phyloP scores from a whole-genome alignment of 2,888 invertebrate genomes.

The Entomobrya proxima region DNA sequence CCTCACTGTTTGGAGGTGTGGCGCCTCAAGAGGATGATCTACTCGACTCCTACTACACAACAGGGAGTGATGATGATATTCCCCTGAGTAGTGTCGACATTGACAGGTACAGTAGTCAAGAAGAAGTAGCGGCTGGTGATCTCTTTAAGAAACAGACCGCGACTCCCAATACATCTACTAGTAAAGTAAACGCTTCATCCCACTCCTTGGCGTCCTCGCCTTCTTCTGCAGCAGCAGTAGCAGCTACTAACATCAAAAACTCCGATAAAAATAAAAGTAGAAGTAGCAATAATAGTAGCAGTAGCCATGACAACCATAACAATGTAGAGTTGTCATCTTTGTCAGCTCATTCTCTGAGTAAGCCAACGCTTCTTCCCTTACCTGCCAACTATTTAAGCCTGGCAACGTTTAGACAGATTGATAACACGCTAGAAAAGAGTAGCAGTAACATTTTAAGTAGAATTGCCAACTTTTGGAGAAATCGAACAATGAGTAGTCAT shows the following conservation, averaged over 20 bases:
- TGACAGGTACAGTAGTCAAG: slow-evolving; percentile 62
- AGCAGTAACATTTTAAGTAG: slow-evolving; percentile 60
- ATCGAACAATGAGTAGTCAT: slow-evolving; percentile 29
- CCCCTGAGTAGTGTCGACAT: slow-evolving; percentile 47
- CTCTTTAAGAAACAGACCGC: slow-evolving; percentile 65
- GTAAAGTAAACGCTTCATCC: slow-evolving; percentile 12
- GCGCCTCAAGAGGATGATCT: neutral
- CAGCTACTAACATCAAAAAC: neutral
- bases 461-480: slow-evolving; percentile 61
- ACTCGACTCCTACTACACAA: slow-evolving; percentile 55
- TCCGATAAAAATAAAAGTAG: neutral
- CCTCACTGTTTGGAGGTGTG: slow-evolving; percentile 26
- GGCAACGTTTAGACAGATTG: slow-evolving; percentile 54
- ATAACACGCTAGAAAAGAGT: slow-evolving; percentile 55
- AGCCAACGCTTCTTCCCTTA: slow-evolving; percentile 55
- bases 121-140: slow-evolving; percentile 24
- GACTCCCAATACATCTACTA: slow-evolving; percentile 14
- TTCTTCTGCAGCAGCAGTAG: neutral
- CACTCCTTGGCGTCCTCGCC: neutral
- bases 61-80: slow-evolving; percentile 60
- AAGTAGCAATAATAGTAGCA: slow-evolving; percentile 4
- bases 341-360: slow-evolving; percentile 26
- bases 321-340: neutral
- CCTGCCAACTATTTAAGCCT: slow-evolving; percentile 54
- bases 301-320: neutral